Base-by-base conservation (phyloP, 2,888 invertebrate genomes). In the Gonocerus acuteangulatus region DNA sequence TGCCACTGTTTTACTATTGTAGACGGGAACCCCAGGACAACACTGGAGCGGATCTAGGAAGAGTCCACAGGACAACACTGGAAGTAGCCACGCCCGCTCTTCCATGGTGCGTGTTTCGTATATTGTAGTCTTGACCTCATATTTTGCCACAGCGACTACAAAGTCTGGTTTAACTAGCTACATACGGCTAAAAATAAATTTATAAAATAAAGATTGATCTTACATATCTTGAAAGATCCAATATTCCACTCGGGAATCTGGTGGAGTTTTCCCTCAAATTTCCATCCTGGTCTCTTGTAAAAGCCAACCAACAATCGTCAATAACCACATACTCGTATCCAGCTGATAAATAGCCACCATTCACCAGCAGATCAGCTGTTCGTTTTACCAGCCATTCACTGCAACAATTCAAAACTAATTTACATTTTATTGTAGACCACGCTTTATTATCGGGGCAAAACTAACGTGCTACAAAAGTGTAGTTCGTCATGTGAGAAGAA, bases 301-400 rank as follows among this genome's bases (percentile, higher is more conserved):
- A 74, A 2, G 76, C 74, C 68, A 79, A 72, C 83, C 83, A 84
- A 70, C 84, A 84, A 71, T 84, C 82, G 67, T 82, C 82, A 15
- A 82, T 76, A 62, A 78, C 78, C 2, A 82, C 72, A 68, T 82
- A 81, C 68, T 80, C 73, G 69, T 84, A 84, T 1, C 84, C 83
- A 2, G 76, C 80, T 44, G 76, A 79, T 48, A 75, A 71, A 71
- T 80, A 85, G 2, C 82, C 82, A 2, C 81, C 82, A 2, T 75
- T 72, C 23, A 77, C 79, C 71, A 83, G 72, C 23, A 75, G 71
- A 69, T 82, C 80, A 1, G 80, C 77, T 75, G 78, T 79, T 61
- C 74, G 74, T 67, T 74, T 75, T 69, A 81, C 80, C 15, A 82
- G 70, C 15, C 75, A 71, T 69, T 82, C 82, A 69, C 82, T 81